These are phyloP conservation scores for Solenodon paradoxus DNA, from an alignment of 2,113 vertebrate genomes.

Conservation along the genomic window DNA sequence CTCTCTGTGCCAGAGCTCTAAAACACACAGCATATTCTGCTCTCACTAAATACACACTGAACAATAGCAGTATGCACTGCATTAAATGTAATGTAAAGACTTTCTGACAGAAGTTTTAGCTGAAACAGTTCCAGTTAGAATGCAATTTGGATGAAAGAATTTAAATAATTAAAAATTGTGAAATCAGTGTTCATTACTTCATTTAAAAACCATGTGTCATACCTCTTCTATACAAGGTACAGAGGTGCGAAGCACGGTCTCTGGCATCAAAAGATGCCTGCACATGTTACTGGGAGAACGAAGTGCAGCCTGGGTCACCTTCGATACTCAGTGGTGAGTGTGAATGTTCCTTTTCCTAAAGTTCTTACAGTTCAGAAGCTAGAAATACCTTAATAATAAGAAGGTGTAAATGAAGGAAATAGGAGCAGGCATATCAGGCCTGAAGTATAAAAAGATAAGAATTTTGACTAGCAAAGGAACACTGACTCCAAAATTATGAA, in stretches of 20 bases:
- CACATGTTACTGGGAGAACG: neutral
- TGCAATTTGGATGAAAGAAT: neutral
- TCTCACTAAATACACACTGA: neutral
- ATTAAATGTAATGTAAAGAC: neutral
- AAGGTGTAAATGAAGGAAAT: neutral
- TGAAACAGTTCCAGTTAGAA: neutral
- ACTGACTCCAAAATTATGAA: slow-evolving; percentile 3
- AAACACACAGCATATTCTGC: neutral
- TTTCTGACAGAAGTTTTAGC: neutral
- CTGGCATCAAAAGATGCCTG: neutral
- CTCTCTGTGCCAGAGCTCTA: neutral
- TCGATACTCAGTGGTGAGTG: neutral
- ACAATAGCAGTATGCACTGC: neutral
- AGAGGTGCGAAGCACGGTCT: neutral
- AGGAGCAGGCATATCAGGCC: neutral
- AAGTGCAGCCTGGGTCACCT: neutral
- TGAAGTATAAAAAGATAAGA: slow-evolving; percentile 5
- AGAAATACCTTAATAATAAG: neutral
- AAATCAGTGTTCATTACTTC: neutral
- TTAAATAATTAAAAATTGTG: neutral
- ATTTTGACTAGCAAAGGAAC: neutral
- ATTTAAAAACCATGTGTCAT: neutral
- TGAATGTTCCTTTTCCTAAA: neutral
- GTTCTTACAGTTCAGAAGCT: neutral
- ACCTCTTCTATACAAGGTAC: neutral